Conservation (phyloP, 2,113 vertebrate species). For the Spea bombifrons region DNA sequence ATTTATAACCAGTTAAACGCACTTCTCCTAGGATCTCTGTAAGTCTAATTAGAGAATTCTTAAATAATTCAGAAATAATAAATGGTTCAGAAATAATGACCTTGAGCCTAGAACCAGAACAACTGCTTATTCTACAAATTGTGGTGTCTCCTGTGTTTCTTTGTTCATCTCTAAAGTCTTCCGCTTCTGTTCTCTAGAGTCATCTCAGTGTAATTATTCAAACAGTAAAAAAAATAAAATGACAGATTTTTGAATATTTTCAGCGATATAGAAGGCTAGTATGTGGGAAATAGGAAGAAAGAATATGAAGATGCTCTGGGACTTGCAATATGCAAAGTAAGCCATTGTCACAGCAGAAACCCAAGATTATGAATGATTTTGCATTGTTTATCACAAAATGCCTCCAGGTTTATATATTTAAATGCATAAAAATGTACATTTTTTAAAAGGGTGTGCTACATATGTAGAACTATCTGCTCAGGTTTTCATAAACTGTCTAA, state of each 20-base stretch:
- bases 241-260: constrained; percentile 14
- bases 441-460: too few species aligned
- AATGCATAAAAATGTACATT: neutral
- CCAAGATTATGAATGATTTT: neutral
- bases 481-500: too few species aligned
- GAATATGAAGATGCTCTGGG: constrained; percentile 7
- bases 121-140: constrained; percentile 14
- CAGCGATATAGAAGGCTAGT: neutral
- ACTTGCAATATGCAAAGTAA: neutral
- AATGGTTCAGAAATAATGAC: neutral
- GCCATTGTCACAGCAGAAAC: neutral
- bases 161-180: neutral
- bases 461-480: too few species aligned
- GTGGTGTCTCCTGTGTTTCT: neutral
- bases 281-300: neutral
- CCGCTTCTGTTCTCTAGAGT: constrained; percentile 1
- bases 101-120: constrained; percentile 12
- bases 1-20: too few species aligned
- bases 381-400: neutral
- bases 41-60: too few species aligned
- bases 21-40: too few species aligned
- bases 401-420: neutral
- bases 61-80: too few species aligned
- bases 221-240: neutral
- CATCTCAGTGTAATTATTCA: constrained; percentile 27